Base-by-base conservation (phyloP, 2,888 invertebrate genomes). In the Amiota minor region DNA sequence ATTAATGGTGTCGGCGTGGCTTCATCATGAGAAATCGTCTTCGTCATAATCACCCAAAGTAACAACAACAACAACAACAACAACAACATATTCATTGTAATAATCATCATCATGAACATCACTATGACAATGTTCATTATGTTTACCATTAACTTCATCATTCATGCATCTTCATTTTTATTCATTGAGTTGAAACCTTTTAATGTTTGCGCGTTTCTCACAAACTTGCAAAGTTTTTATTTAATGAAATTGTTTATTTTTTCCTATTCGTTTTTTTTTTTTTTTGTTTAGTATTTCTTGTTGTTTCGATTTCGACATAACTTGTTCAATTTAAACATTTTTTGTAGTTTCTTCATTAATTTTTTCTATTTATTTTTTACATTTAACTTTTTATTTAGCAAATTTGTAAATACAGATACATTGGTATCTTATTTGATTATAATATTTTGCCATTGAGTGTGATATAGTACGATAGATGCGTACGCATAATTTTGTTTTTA, bases 171-270 rank as follows among this genome's bases (percentile, higher is more conserved):
- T 59, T 47, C 47, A 65, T n/a, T 47, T 46, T 59, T 20, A 59
- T 6, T 14, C 47, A 23, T 14, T 47, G 16, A 65, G 65, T 18
- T 20, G 11, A 16, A 11, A 18, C 16, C 47, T 47, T 45, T 65
- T 12, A 65, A 18, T 65, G 64, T 18, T 35, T 20, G 46, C 65
- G 46, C 20, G 47, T 65, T 65, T 65, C 65, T 47, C 65, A 65
- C 65, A 46, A 65, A 65, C 65, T 65, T 65, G 65, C 65, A 65
- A 65, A 62, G 23, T n/a, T 59, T 59, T 18, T 47, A 49, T 3
- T 35, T 35, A 35, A 35, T 8, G 35, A 35, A 35, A 35, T 35
- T 35, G 35, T 35, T 2, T 35, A 35, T 35, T 35, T 35, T 35
- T 35, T 35, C 35, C 35, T 35, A 35, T 8, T 35, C 2, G 2